These are phyloP conservation scores for Eonycteris spelaea DNA, from an alignment of 2,113 vertebrate species.

Conservation along the genomic window DNA sequence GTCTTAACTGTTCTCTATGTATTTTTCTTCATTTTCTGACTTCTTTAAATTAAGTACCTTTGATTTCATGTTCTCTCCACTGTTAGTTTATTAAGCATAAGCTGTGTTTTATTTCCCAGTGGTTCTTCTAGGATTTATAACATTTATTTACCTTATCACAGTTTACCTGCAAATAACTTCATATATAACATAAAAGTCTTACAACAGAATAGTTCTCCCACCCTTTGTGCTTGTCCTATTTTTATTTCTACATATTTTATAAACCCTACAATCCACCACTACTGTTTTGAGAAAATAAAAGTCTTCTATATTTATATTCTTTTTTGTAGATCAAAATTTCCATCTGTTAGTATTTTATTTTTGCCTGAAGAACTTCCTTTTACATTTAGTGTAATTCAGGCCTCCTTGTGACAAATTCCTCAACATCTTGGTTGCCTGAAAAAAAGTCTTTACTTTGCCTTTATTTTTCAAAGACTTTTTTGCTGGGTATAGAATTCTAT, in stretches of 20 bases:
- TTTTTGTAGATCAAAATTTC: background rate
- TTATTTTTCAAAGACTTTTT: background rate
- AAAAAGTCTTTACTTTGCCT: background rate
- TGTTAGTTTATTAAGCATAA: background rate
- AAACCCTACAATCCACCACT: background rate
- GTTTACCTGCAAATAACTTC: background rate
- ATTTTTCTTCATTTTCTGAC: background rate
- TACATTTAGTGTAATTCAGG: background rate
- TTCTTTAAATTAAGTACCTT: background rate
- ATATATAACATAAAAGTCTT: background rate
- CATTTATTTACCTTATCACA: background rate
- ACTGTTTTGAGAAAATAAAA: background rate
- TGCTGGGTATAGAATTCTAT: background rate
- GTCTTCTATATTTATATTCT: background rate
- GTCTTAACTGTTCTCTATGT: background rate
- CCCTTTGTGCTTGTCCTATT: background rate
- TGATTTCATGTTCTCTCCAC: background rate
- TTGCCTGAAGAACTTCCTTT: background rate
- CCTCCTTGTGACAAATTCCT: background rate
- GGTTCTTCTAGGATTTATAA: background rate
- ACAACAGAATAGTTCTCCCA: background rate
- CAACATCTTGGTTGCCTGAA: background rate
- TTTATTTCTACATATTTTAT: background rate
- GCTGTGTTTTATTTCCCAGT: background rate
- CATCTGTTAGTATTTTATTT: background rate